Conservation (phyloP, 2,888 invertebrate genomes). For the Trachelus tabidus region DNA sequence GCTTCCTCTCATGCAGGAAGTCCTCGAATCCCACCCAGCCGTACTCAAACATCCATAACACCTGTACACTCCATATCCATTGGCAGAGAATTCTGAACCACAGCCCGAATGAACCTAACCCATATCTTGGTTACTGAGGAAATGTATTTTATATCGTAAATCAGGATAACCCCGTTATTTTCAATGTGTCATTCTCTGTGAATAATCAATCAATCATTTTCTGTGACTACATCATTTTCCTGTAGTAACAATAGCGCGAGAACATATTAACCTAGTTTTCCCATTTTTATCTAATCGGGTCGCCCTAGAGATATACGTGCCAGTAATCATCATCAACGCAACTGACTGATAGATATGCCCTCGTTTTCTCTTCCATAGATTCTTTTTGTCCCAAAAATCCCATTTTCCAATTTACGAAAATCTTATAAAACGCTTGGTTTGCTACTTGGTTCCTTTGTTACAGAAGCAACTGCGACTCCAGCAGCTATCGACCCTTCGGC, state of each 20-base stretch:
- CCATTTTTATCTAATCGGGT: not conserved
- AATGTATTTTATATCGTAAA: not conserved
- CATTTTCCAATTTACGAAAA: not conserved
- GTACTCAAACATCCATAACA: not conserved
- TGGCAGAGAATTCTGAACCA: not conserved
- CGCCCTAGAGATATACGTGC: not conserved
- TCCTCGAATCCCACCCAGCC: not conserved
- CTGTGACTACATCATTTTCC: not conserved
- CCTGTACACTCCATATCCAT: not conserved
- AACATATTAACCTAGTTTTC: not conserved
- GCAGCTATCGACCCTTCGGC: slow-evolving; percentile 2
- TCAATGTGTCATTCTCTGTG: not conserved
- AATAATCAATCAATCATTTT: not conserved
- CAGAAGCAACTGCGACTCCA: not conserved
- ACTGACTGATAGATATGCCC: not conserved
- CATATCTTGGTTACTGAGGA: not conserved
- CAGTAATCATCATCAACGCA: not conserved
- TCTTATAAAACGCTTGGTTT: not conserved
- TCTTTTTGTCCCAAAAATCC: not conserved
- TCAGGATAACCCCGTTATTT: not conserved
- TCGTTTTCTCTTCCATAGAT: not conserved
- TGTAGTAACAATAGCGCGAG: not conserved
- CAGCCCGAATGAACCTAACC: not conserved
- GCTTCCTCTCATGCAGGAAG: not conserved
- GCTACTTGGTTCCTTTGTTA: not conserved